These are phyloP conservation scores for Pandion haliaetus DNA, from an alignment of 2,113 vertebrate species.

Conservation along the genomic window DNA sequence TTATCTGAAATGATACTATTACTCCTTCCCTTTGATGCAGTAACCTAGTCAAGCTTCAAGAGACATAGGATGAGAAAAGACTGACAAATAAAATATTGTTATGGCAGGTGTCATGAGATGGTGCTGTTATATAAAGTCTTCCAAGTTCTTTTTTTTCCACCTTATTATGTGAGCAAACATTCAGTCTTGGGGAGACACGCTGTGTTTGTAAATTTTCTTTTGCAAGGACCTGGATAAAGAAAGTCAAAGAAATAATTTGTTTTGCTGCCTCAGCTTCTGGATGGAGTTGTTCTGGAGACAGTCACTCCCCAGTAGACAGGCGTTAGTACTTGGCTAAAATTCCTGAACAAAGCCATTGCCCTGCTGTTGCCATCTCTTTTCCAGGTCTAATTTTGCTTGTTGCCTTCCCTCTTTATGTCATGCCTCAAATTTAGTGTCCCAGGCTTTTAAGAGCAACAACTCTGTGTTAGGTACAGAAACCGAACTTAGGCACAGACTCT, in stretches of 20 bases:
- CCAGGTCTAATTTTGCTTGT: not conserved
- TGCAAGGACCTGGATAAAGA: not conserved
- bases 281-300: not conserved
- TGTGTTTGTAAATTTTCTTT: constrained; percentile 26
- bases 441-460: not conserved
- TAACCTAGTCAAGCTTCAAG: constrained; percentile 31
- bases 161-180: not conserved
- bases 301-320: not conserved
- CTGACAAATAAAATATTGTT: constrained; percentile 56
- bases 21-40: constrained; percentile 40
- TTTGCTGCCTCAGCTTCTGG: not conserved
- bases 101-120: constrained; percentile 6
- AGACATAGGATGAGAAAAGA: constrained; percentile 21
- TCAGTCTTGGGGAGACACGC: not conserved
- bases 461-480: not conserved
- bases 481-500: not conserved
- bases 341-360: not conserved
- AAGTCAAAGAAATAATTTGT: not conserved
- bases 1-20: constrained; percentile 36
- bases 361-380: not conserved
- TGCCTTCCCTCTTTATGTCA: not conserved
- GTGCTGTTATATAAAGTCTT: constrained; percentile 11
- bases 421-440: not conserved
- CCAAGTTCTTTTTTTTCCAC: not conserved
- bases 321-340: not conserved